Evolutionary conservation across 2,113 vertebrate species (phyloP).

Genomic region (Mastomys coucha): DNA sequence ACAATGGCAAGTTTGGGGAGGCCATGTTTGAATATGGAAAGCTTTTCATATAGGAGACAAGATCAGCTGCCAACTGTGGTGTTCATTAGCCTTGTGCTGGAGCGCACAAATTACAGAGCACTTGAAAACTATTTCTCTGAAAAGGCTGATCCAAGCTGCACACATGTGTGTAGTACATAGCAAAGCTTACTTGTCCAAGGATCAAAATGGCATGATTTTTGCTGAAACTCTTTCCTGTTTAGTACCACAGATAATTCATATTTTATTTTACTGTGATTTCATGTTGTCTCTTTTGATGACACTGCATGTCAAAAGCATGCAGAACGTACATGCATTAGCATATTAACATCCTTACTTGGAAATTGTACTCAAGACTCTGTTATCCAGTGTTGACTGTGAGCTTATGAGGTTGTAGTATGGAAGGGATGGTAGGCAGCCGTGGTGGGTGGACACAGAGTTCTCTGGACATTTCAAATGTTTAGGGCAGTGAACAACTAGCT

Average conservation of each 20-base stretch:
- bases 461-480: not conserved
- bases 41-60: not conserved
- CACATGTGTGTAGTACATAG: not conserved
- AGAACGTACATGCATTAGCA: not conserved
- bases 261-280: constrained; percentile 22
- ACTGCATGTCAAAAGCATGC: not conserved
- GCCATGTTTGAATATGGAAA: not conserved
- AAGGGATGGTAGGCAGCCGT: not conserved
- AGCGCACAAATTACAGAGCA: not conserved
- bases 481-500: not conserved
- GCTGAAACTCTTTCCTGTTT: constrained; percentile 41
- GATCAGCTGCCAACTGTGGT: too few relatives aligned
- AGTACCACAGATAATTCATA: constrained; percentile 13
- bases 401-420: not conserved
- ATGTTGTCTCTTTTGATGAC: constrained; percentile 22
- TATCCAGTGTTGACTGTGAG: not conserved
- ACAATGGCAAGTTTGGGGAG: not conserved
- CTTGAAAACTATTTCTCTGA: not conserved
- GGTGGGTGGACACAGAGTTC: not conserved
- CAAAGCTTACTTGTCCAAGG: not conserved
- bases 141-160: not conserved
- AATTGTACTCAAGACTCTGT: not conserved
- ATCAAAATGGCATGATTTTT: not conserved
- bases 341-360: not conserved
- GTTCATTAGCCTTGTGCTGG: not conserved